Base-by-base conservation (phyloP, 2,888 invertebrate species). In the Endotricha flammealis region DNA sequence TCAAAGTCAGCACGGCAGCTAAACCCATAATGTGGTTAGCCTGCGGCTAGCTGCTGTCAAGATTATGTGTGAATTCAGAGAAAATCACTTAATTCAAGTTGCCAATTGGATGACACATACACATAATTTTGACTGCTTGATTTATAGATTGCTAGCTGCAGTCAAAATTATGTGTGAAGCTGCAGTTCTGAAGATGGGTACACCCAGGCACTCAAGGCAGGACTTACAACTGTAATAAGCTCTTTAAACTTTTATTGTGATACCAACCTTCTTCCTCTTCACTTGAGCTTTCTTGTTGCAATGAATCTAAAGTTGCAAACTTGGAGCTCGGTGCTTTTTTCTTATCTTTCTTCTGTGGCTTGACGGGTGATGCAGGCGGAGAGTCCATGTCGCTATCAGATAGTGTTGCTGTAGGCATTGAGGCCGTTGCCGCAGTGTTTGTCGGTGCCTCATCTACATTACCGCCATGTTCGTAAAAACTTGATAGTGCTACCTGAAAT, bases 381-480 rank as follows among this genome's bases (percentile, higher is more conserved):
- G 77, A 78, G 24, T 79, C 85, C 73, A 75, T 77, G 31, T 82
- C 86, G 44, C 79, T 83, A 36, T 81, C 83, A 16, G 75, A 78
- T 39, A 77, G 60, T 6, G 63, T 20, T 4, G 20, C 20, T 20
- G 20, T 65, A 32, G 62, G 73, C 23, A 70, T 39, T 0, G 70
- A 48, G 4, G 63, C 63, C n/a, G 59, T n/a, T 1, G 56, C 57
- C 1, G 66, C 50, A 5, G 73, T 66, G n/a, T 64, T 59, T 1
- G 65, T 36, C 22, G 82, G 62, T 16, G 78, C 53, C 45, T 87
- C 63, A 39, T 88, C 89, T 29, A 81, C 71, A 30, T 90, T 90
- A 2, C 89, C 90, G 36, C 91, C 91, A 57, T 91, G 90, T 59
- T 93, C 93, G 63, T 92, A 95, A 68, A 95, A 96, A 67, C 93